Conservation (phyloP, 2,113 vertebrate species). For the Cavia porcellus region DNA sequence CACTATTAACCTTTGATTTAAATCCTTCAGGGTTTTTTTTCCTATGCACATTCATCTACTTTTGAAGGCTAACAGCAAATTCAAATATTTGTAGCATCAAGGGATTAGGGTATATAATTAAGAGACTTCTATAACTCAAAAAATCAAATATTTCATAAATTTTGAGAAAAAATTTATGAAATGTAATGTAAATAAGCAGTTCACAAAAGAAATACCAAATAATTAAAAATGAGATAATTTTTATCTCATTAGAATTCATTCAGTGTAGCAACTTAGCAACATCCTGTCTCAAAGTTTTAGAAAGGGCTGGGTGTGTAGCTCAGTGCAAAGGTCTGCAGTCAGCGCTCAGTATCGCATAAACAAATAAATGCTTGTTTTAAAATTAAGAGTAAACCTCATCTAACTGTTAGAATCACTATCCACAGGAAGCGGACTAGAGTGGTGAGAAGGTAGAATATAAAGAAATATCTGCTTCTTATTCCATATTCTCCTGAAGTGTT, state of each 20-base stretch:
- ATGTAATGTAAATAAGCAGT: conserved; percentile 39
- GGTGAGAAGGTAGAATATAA: background rate
- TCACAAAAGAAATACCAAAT: conserved; percentile 38
- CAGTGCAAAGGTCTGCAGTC: background rate
- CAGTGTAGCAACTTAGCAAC: background rate
- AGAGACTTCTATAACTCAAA: background rate
- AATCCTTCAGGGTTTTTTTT: conserved; percentile 17
- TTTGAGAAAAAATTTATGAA: background rate
- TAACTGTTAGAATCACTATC: background rate
- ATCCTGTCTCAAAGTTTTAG: background rate
- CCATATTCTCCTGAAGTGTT: conserved; percentile 8
- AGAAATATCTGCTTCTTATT: background rate
- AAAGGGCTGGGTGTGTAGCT: background rate
- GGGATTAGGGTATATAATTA: background rate
- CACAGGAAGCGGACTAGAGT: background rate
- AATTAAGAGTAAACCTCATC: background rate
- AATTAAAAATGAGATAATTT: background rate
- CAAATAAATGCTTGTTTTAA: background rate
- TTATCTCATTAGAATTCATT: conserved; percentile 5
- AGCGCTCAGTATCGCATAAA: background rate
- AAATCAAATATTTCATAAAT: no score
- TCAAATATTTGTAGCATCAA: conserved; percentile 17
- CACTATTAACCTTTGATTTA: background rate
- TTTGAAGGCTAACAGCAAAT: conserved; percentile 5
- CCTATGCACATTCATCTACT: background rate